A percentile compares a stretch with the other conserved stretches of the same genome.
These are phyloP conservation scores for Hirudinaria manillensis DNA, from an alignment of 2,888 invertebrate genomes.

Conservation along the genomic window DNA sequence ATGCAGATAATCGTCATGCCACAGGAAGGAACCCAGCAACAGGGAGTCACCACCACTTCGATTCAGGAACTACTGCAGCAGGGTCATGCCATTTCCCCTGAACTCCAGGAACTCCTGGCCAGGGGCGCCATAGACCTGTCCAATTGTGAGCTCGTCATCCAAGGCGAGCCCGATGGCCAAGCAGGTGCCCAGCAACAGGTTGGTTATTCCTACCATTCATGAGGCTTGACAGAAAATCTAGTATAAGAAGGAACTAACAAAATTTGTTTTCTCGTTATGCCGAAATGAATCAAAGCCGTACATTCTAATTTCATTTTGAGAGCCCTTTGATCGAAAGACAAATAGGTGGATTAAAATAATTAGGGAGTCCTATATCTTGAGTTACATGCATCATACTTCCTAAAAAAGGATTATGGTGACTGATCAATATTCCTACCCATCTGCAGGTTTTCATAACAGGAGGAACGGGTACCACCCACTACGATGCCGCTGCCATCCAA, in stretches of 20 bases:
- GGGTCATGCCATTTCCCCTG: constrained; percentile 30
- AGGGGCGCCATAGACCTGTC: constrained; percentile 29
- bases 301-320: too few relatives aligned
- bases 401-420: too few relatives aligned
- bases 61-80: constrained; percentile 31
- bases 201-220: too few relatives aligned
- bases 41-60: constrained; percentile 6
- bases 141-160: constrained; percentile 34
- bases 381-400: too few relatives aligned
- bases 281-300: too few relatives aligned
- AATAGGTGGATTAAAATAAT: too few relatives aligned
- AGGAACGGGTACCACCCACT: constrained; percentile 4
- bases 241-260: too few relatives aligned
- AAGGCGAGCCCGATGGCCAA: constrained; percentile 9
- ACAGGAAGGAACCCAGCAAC: not conserved
- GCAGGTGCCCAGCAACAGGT: constrained; percentile 14
- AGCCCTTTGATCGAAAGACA: too few relatives aligned
- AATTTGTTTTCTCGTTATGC: too few relatives aligned
- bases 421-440: too few relatives aligned
- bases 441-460: constrained; percentile 20
- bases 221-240: too few relatives aligned
- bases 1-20: constrained; percentile 30
- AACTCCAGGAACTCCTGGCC: constrained; percentile 32
- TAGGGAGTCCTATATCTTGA: too few relatives aligned
- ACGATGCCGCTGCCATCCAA: constrained; percentile 19